These are phyloP conservation scores for Clistopyga incitator DNA, from an alignment of 2,888 invertebrate genomes.

Conservation along the genomic window DNA sequence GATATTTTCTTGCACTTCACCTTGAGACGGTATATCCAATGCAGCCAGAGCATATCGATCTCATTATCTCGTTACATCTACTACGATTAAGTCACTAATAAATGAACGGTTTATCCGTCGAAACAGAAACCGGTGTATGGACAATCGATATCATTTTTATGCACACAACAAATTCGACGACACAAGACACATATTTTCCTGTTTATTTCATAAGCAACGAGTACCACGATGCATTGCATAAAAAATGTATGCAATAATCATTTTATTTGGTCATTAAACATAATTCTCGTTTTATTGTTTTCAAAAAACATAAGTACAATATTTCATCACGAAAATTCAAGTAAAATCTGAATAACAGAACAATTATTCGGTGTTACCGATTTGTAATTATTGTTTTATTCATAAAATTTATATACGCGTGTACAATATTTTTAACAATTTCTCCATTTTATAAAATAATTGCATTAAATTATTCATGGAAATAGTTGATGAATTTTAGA, in stretches of 20 bases:
- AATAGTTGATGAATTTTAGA: no score
- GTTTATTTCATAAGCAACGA: neutral
- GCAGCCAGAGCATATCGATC: constrained; percentile 3
- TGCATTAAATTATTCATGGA: no score
- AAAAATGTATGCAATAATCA: neutral
- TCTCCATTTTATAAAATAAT: no score
- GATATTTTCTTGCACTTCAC: constrained; percentile 3
- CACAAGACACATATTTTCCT: neutral
- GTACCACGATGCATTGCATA: neutral
- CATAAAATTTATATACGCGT: no score
- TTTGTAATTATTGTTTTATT: no score
- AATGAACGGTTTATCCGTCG: neutral
- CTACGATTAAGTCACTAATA: neutral
- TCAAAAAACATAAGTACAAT: no score
- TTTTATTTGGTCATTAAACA: no score
- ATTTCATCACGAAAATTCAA: no score
- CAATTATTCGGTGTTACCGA: no score
- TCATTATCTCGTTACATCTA: constrained; percentile 7
- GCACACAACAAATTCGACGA: neutral
- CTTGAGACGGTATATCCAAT: constrained; percentile 35
- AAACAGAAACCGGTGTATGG: neutral
- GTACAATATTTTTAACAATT: no score
- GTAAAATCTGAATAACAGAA: no score
- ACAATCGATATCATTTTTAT: neutral
- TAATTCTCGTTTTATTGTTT: no score